Base-by-base conservation (phyloP, 2,797 vertebrate genomes). In the Pangasius macronema region DNA sequence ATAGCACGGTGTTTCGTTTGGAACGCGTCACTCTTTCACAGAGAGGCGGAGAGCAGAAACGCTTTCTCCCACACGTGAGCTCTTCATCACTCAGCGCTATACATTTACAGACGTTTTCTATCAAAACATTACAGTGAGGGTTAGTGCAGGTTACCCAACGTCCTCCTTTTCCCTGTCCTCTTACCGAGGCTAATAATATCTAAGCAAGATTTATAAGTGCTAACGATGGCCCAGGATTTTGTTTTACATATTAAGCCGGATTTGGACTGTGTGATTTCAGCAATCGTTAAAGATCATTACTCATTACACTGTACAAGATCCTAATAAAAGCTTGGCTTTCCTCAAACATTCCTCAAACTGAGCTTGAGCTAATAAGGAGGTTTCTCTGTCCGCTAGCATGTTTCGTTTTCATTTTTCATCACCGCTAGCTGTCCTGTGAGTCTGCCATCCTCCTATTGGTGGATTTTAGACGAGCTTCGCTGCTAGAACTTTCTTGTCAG, bases 1-100 rank as follows among this genome's bases (percentile, higher is more conserved):
- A 95, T 94, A 82, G 88, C 88, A 87, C 55, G 42, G 79, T 88
- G 83, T 27, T 81, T 61, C 5, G 20, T 42, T 73, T 73, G 67
- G 49, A 85, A 61, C 27, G 9, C 14, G 1, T 59, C 51, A 2
- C 63, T 84, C n/a, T 27, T 49, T 63, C 1, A 20, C 59, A 30
- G 14, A 63, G 24, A 57, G 51, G 14, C 30, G 0, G 67, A 57
- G 22, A 27, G 5, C 22, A 57, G 49, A 85, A 30, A 75, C 18
- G 80, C 39, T 57, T 72, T 39, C 46, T 55, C 51, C 67, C 22
- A 39, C 51, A 10, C 30, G 10, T 55, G 65, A 70, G 67, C 30
- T 1, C 22, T 72, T 39, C 20, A 57, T 84, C 65, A 84, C 49
- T 70, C 65, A 10, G 67, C 67, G 2, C 65, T 8, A 5, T 5